Base-by-base conservation (phyloP, 2,797 vertebrate genomes). In the Helicolenus hilgendorfi region DNA sequence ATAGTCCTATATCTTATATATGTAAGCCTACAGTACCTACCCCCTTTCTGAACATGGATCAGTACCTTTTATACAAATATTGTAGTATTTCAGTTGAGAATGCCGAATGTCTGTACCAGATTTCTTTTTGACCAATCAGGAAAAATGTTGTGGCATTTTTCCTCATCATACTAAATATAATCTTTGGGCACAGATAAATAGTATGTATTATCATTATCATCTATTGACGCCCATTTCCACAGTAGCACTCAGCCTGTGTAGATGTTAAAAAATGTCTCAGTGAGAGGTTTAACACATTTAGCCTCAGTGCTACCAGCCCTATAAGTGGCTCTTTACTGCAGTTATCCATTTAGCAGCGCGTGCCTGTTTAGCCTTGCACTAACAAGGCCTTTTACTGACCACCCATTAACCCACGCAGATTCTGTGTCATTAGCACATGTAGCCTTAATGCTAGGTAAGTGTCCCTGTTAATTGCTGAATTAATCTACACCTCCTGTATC, bases 401-500 rank as follows among this genome's bases (percentile, higher is more conserved):
- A 79, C 56, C 85, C 82, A 91, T 93, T 94, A 91, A 81, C 78
- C 68, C 62, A 76, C 72, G 6, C 78, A 74, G 77, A 87, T 83
- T 83, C 69, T 63, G 29, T 81, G 75, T 94, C 86, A 87, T 90
- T 92, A 86, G 83, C 85, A 73, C 93, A 87, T 91, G 84, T 93
- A 94, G 88, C 82, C 84, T 81, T 73, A 87, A 29, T 79, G 74
- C 79, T 82, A 79, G 59, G 49, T 81, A 88, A 92, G 75, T 87
- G 75, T 86, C 77, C 45, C 38, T 58, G 69, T 79, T 90, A 94
- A 93, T 92, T 89, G 79, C 87, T 81, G 82, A 93, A 93, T 93
- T 88, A 85, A 92, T 93, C 89, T 82, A 58, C 75, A 92, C 81
- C 49, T 79, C 63, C 56, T 89, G 78, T 87, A 88, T 86, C 89